These are phyloP conservation scores for Glossophaga mutica DNA, from an alignment of 2,797 vertebrate species.

Conservation along the genomic window DNA sequence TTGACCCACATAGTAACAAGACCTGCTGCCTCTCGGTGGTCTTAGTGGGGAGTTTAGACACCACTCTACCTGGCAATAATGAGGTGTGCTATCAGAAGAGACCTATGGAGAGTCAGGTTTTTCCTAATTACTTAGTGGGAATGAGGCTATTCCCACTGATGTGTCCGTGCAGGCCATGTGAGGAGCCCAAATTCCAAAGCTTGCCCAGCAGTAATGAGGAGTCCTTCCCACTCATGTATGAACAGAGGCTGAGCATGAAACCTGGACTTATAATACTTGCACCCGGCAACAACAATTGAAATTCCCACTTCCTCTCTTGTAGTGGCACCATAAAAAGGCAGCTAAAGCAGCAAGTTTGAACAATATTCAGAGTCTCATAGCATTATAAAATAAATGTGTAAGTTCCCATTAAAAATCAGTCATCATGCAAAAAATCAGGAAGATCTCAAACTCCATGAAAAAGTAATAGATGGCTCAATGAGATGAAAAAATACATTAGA, in stretches of 20 bases:
- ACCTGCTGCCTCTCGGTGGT: accelerated
- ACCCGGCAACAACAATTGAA: background rate
- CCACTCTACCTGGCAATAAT: background rate
- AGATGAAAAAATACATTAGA: background rate
- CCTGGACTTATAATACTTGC: background rate
- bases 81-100: background rate
- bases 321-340: background rate
- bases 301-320: background rate
- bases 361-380: background rate
- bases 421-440: background rate
- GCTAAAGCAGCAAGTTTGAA: background rate
- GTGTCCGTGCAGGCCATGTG: background rate
- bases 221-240: background rate
- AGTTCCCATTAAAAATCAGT: background rate
- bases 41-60: background rate
- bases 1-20: background rate
- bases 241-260: background rate
- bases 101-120: background rate
- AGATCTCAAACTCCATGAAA: background rate
- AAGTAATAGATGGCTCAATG: background rate
- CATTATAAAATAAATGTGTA: background rate
- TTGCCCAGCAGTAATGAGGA: background rate
- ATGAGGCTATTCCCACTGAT: background rate
- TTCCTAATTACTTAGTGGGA: background rate
- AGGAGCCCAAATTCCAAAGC: background rate